phyloP scores from a whole-genome alignment of 1,140 invertebrate species.

The Aphelenchoides besseyi region DNA sequence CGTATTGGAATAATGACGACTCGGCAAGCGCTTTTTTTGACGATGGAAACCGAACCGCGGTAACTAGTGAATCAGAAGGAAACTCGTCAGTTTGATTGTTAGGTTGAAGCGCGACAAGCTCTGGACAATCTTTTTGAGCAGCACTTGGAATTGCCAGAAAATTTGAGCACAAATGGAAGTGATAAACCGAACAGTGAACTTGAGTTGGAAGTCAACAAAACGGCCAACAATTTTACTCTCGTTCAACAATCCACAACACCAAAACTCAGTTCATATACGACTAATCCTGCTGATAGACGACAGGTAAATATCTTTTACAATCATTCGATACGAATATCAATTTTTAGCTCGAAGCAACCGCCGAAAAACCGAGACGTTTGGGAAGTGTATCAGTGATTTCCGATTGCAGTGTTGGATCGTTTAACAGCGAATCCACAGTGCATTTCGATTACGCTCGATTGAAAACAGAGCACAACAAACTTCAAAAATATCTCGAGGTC shows the following conservation, averaged over 20 bases:
- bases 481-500: conserved; percentile 48
- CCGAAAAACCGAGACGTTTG: not conserved
- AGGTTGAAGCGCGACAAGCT: conserved; percentile 19
- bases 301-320: not conserved
- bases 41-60: conserved; percentile 3
- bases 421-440: conserved; percentile 42
- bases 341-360: conserved; percentile 14
- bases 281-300: not conserved
- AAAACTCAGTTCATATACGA: too few species aligned
- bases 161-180: not conserved
- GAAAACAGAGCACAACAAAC: conserved; percentile 46
- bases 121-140: conserved; percentile 18
- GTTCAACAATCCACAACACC: conserved; percentile 3
- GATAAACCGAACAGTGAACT: not conserved
- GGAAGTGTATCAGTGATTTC: conserved; percentile 16
- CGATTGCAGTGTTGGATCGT: conserved; percentile 24
- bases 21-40: not conserved
- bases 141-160: not conserved
- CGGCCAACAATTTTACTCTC: not conserved
- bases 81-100: not conserved
- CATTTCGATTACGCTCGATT: conserved; percentile 48
- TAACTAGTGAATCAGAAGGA: too few species aligned
- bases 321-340: not conserved
- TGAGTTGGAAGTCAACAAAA: not conserved
- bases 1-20: conserved; percentile 24